These are phyloP conservation scores for Scolanthus callimorphus DNA, from an alignment of 92 coral and sea anemone genomes.

Conservation along the genomic window DNA sequence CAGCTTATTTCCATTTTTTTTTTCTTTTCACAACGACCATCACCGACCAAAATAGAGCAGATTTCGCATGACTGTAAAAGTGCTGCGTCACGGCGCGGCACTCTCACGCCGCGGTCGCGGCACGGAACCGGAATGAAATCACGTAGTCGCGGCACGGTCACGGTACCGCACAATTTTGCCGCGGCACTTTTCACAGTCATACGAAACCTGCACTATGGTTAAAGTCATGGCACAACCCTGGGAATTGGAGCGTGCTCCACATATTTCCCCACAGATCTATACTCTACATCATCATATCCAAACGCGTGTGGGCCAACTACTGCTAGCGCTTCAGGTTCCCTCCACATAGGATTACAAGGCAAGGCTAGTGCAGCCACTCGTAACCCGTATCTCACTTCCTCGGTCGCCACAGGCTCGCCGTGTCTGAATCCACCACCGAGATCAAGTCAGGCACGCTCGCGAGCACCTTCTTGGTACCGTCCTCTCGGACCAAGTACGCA, in stretches of 20 bases:
- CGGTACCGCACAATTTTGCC: too few relatives aligned
- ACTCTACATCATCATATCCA: conserved; percentile 62
- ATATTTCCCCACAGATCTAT: conserved; percentile 57
- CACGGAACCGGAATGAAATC: too few relatives aligned
- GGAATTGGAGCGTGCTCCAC: conserved; percentile 74
- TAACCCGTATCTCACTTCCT: conserved; percentile 86
- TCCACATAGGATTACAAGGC: conserved; percentile 67
- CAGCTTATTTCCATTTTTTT: too few relatives aligned
- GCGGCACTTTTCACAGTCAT: too few relatives aligned
- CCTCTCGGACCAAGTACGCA: conserved; percentile 42
- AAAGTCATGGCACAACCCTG: not conserved
- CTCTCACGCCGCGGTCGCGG: too few relatives aligned
- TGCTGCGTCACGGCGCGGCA: too few relatives aligned
- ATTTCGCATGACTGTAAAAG: too few relatives aligned
- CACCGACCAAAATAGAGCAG: too few relatives aligned
- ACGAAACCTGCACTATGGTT: not conserved
- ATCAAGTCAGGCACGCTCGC: conserved; percentile 92
- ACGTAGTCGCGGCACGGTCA: too few relatives aligned
- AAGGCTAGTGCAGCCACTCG: conserved; percentile 85
- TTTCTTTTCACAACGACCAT: too few relatives aligned
- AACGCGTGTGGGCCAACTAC: conserved; percentile 87
- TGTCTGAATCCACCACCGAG: conserved; percentile 74
- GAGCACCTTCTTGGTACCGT: conserved; percentile 53
- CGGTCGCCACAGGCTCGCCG: conserved; percentile 89
- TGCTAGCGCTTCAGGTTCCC: conserved; percentile 49